phyloP scores from a whole-genome alignment of 1,140 invertebrate species.

The Aplysia californica region DNA sequence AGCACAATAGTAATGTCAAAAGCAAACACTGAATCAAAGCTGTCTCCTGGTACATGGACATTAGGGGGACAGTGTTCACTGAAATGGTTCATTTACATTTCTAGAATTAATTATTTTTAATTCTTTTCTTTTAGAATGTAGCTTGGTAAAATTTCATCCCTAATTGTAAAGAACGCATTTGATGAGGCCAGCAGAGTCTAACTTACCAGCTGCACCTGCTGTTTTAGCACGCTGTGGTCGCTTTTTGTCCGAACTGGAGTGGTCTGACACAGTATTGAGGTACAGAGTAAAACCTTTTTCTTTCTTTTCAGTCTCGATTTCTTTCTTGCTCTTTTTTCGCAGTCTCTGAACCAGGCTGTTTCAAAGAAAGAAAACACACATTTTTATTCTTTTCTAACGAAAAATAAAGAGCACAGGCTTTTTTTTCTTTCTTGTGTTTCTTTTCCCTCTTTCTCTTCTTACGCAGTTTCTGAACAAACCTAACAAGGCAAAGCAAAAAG shows the following conservation, averaged over 20 bases:
- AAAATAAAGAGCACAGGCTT: not conserved
- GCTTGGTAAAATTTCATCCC: too few relatives aligned
- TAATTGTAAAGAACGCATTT: too few relatives aligned
- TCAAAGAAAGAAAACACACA: constrained; percentile 6
- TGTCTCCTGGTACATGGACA: too few relatives aligned
- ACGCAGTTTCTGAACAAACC: not conserved
- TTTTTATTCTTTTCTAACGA: too few relatives aligned
- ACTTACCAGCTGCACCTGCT: constrained; percentile 28
- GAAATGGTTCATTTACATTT: too few relatives aligned
- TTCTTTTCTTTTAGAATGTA: too few relatives aligned
- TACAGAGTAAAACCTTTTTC: constrained; percentile 67
- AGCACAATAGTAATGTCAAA: too few relatives aligned
- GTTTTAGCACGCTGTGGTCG: constrained; percentile 31
- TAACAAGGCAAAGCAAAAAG: not conserved
- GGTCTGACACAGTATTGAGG: constrained; percentile 57
- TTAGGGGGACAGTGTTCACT: too few relatives aligned
- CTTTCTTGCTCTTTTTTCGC: constrained; percentile 52
- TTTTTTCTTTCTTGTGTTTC: not conserved
- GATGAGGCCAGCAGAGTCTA: too few relatives aligned
- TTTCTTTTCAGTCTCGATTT: constrained; percentile 62
- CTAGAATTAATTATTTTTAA: too few relatives aligned
- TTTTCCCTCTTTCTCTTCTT: not conserved
- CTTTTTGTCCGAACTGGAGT: constrained; percentile 40
- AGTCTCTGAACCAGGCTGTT: constrained; percentile 58
- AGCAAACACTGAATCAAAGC: too few relatives aligned